Evolutionary conservation across 2,113 vertebrate genomes (phyloP).

Genomic region (Microtus richardsoni): DNA sequence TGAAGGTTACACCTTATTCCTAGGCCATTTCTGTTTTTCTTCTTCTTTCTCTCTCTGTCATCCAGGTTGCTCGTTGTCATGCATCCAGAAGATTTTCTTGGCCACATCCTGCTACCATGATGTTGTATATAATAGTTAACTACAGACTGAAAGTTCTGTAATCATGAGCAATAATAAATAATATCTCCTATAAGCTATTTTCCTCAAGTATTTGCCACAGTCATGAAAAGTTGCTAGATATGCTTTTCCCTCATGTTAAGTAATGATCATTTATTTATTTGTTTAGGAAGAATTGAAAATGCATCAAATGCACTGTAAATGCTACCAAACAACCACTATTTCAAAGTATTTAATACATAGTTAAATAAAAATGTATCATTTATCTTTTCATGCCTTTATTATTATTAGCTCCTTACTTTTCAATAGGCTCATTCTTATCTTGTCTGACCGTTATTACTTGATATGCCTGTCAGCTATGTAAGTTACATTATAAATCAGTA

Average conservation of each 20-base stretch:
- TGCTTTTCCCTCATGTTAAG: not conserved
- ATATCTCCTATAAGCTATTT: not conserved
- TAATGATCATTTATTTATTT: not conserved
- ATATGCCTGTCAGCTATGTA: not conserved
- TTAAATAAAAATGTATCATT: not conserved
- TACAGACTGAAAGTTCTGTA: not conserved
- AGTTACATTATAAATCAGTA: slow-evolving; percentile 15
- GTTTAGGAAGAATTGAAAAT: not conserved
- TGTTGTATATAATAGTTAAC: not conserved
- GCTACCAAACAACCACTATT: not conserved
- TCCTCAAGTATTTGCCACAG: not conserved
- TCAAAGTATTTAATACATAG: not conserved
- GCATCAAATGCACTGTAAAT: not conserved
- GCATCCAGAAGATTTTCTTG: not conserved
- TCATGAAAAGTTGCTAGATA: not conserved
- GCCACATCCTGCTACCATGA: not conserved
- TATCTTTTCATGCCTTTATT: not conserved
- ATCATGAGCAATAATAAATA: not conserved
- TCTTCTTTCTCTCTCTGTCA: not conserved
- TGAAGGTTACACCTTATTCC: not conserved
- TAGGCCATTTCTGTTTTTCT: not conserved
- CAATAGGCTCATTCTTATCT: slow-evolving; percentile 3
- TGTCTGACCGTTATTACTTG: not conserved
- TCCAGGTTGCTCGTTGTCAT: not conserved
- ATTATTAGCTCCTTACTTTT: not conserved